These are phyloP conservation scores for Hozukius guyotensis DNA, from an alignment of 2,797 vertebrate genomes.

Conservation along the genomic window DNA sequence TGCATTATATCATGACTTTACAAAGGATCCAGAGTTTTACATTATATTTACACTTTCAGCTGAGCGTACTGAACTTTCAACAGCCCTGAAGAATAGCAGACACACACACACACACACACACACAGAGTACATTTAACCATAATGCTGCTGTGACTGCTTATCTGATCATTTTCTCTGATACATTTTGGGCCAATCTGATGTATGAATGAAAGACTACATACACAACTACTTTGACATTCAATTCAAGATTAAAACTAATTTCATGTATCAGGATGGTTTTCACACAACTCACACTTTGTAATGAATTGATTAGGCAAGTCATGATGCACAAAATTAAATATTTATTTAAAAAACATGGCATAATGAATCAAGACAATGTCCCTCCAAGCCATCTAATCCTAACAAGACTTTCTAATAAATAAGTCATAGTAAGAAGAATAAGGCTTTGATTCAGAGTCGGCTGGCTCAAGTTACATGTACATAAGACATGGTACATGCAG, in stretches of 20 bases:
- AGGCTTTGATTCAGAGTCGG: slow-evolving; percentile 47
- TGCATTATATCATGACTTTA: background rate
- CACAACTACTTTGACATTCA: background rate
- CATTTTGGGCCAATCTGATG: background rate
- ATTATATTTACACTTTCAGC: background rate
- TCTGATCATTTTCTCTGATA: background rate
- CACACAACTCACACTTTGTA: background rate
- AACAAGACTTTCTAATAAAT: slow-evolving; percentile 53
- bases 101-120: background rate
- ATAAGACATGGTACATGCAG: slow-evolving; percentile 61
- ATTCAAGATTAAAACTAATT: background rate
- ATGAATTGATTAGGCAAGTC: slow-evolving; percentile 15
- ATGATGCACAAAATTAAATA: slow-evolving; percentile 46
- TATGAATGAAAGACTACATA: background rate
- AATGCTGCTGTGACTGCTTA: background rate
- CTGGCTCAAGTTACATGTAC: slow-evolving; percentile 43
- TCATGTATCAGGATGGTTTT: background rate
- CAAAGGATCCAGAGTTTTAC: background rate
- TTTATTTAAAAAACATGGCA: slow-evolving; percentile 59
- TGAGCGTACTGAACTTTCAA: background rate
- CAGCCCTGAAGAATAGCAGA: background rate
- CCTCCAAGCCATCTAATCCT: slow-evolving; percentile 10
- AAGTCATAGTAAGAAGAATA: slow-evolving; percentile 51
- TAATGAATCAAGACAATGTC: slow-evolving; percentile 34
- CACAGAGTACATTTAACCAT: background rate